phyloP scores from a whole-genome alignment of 2,113 vertebrate genomes.

The Eudyptes chrysolophus region DNA sequence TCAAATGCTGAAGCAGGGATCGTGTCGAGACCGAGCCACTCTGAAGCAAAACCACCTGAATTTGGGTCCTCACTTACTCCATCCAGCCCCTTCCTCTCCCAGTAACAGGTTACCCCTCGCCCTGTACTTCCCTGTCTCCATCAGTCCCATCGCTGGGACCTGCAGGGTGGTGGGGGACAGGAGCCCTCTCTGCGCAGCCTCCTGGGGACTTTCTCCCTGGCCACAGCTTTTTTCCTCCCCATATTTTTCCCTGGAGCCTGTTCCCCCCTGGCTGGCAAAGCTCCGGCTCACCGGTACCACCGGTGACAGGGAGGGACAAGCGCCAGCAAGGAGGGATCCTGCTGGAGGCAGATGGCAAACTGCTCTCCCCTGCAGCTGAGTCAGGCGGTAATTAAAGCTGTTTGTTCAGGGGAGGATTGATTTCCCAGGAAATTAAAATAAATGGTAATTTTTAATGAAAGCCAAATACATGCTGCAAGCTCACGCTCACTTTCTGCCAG shows the following conservation, averaged over 20 bases:
- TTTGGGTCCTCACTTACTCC: neutral
- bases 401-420: neutral
- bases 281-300: neutral
- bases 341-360: neutral
- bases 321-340: neutral
- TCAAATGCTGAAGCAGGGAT: neutral
- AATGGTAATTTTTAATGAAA: neutral
- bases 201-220: fast-evolving
- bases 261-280: neutral
- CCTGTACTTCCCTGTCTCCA: neutral
- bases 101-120: neutral
- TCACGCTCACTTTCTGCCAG: fast-evolving
- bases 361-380: neutral
- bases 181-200: neutral
- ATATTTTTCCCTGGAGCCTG: neutral
- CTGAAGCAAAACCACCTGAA: neutral
- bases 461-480: neutral
- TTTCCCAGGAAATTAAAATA: neutral
- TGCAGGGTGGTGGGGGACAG: neutral
- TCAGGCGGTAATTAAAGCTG: neutral
- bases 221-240: neutral
- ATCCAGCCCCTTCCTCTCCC: neutral
- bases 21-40: fast-evolving
- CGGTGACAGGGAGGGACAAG: neutral
- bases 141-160: neutral